Evolutionary conservation across 2,797 vertebrate species (phyloP), one percentile per base, ranked within the genome.

Genomic region (Brachymystax lenok): DNA sequence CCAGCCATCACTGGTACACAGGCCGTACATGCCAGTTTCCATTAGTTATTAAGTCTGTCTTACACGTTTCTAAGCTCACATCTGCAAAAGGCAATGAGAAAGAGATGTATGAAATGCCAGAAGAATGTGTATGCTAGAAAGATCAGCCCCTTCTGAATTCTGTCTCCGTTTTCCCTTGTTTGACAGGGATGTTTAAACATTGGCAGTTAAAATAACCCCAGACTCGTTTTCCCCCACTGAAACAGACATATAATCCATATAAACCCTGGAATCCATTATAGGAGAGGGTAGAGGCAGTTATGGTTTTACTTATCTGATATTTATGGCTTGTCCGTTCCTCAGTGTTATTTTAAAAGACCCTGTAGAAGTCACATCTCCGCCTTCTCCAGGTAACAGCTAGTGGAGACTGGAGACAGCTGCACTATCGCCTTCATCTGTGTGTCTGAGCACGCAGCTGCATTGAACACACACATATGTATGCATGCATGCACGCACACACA

Each of bases 381-480:
- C 17, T 79, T 71, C 68, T 80, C 64, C 61, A 79, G 16, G 71
- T 77, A 69, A 80, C 76, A 78, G 8, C 21, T 61, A 61, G 59
- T 21, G n/a, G 59, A 61, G 59, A 61, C n/a, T 61, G 21, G 75
- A 35, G 73, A 74, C 81, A 85, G 84, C 84, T 89, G 82, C 80
- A 79, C 27, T 74, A 67, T 88, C 73, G 2, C 85, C 78, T 76
- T 69, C 71, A 63, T 81, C 71, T 64, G 66, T 77, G 68, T 50
- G 71, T 84, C 67, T 74, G 70, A 79, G 69, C 77, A 79, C 80
- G 81, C 85, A 89, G 85, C 88, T 90, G 88, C 83, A 78, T 56
- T 71, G 76, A 71, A 77, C 76, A 74, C 66, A 52, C 19, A 56
- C 35, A 54, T 70, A 64, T 69, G 74, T 56, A 59, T 75, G 64